Evolutionary conservation across 2,113 vertebrate genomes (phyloP).

Genomic region (Embiotoca jacksoni): DNA sequence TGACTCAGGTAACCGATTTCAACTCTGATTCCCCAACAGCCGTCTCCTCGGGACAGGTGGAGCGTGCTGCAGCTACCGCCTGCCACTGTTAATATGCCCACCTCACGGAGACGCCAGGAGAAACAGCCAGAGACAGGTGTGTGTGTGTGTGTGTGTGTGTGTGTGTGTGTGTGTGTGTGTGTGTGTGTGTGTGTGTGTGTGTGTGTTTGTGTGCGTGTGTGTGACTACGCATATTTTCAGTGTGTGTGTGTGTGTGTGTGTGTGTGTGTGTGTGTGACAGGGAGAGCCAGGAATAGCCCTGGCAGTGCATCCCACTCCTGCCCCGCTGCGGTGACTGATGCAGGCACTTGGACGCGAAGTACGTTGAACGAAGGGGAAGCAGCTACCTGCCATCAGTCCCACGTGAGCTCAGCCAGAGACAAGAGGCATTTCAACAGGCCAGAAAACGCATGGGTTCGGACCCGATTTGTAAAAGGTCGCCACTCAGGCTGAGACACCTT

Average conservation of each 20-base stretch:
- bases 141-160: constrained; percentile 27
- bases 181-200: constrained; percentile 47
- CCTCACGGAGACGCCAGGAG: constrained; percentile 40
- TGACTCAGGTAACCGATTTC: constrained; percentile 48
- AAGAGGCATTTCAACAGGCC: constrained; percentile 3
- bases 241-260: constrained; percentile 22
- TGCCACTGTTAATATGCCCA: constrained; percentile 68
- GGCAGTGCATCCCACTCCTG: constrained; percentile 48
- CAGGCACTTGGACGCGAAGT: constrained; percentile 30
- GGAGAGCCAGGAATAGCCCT: constrained; percentile 67
- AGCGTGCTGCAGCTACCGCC: constrained; percentile 49
- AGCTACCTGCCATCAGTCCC: constrained; percentile 60
- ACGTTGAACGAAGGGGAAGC: constrained; percentile 35
- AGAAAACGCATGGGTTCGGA: constrained; percentile 14
- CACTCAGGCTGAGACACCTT: background rate
- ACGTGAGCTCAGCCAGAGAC: constrained; percentile 41
- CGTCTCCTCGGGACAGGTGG: constrained; percentile 60
- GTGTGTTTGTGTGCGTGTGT: constrained; percentile 37
- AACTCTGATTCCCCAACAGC: constrained; percentile 44
- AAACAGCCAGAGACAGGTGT: constrained; percentile 57
- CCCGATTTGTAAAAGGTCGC: constrained; percentile 1
- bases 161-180: constrained; percentile 15
- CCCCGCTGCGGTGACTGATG: constrained; percentile 60
- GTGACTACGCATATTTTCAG: background rate
- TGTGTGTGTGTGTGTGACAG: constrained; percentile 53